Conservation (phyloP, 1,140 invertebrate genomes). For the Cherax quadricarinatus region DNA sequence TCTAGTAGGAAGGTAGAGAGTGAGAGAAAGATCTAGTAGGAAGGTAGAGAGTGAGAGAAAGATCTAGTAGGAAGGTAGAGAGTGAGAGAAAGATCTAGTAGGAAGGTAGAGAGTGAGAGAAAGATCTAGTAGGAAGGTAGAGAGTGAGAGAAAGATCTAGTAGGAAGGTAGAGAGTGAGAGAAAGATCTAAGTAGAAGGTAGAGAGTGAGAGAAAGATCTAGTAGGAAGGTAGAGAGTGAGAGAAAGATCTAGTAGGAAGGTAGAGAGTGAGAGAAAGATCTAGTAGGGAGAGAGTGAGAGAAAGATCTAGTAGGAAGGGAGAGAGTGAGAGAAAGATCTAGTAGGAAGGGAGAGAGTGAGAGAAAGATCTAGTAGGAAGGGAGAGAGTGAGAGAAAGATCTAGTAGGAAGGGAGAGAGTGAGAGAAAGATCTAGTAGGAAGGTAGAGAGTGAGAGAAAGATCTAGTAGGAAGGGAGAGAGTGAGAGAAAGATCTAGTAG, state of each 20-base stretch:
- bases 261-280: too few species aligned
- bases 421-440: background rate
- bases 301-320: too few species aligned
- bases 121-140: background rate
- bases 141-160: constrained; percentile 3
- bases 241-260: too few species aligned
- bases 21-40: background rate
- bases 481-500: background rate
- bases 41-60: background rate
- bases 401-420: background rate
- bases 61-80: background rate
- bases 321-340: too few species aligned
- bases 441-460: background rate
- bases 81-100: background rate
- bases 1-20: background rate
- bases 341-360: too few species aligned
- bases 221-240: too few species aligned
- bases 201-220: constrained; percentile 14
- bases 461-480: background rate
- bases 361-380: too few species aligned
- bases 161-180: background rate
- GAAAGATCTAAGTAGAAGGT: background rate
- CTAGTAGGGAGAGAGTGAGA: too few species aligned
- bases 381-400: background rate
- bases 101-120: constrained; percentile 15